Evolutionary conservation across 2,113 vertebrate species (phyloP), one percentile per base, ranked within the genome.

Genomic region (Hydrolagus affinis): DNA sequence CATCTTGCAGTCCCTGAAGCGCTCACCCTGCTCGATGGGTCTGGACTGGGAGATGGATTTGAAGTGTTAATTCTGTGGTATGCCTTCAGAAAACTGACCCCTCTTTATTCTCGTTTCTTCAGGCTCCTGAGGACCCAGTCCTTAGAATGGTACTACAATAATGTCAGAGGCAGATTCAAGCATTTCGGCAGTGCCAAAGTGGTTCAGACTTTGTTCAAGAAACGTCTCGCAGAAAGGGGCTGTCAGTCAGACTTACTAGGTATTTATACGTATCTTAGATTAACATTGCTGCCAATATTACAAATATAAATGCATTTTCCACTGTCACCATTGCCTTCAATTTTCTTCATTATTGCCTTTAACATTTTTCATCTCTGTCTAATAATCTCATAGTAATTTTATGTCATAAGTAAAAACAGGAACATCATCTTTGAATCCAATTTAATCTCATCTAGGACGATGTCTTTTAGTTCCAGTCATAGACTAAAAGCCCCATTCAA

Each of bases 151-250:
- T 99, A 97, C 90, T 99, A 99, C 87, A 97, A 93, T 88, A 98
- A 97, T 59, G 96, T 99, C 86, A 99, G 98, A 92, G 97, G 93
- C 86, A 96, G 97, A 73, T 99, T 99, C 91, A 99, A 97, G 88
- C 95, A 95, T 90, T 99, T 98, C 10, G 98, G 98, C 89, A 99
- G 98, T 28, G 97, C 97, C 88, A 99, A 99, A 91, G 98, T 99
- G 87, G 89, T 99, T 89, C 97, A 97, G 90, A 98, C 96, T 86
- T 91, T 99, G 71, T 98, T 97, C 91, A 94, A 93, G 87, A 98
- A 98, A 85, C 96, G 98, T 89, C 94, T 94, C 15, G 90, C 95
- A 70, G 97, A 98, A 88, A 95, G 93, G 0, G 95, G 96, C 72
- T 89, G 89, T 0, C 90, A 94, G 87, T 92, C 93, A 25, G 96